Evolutionary conservation across 2,888 invertebrate genomes (phyloP).

Genomic region (Protula sp.): DNA sequence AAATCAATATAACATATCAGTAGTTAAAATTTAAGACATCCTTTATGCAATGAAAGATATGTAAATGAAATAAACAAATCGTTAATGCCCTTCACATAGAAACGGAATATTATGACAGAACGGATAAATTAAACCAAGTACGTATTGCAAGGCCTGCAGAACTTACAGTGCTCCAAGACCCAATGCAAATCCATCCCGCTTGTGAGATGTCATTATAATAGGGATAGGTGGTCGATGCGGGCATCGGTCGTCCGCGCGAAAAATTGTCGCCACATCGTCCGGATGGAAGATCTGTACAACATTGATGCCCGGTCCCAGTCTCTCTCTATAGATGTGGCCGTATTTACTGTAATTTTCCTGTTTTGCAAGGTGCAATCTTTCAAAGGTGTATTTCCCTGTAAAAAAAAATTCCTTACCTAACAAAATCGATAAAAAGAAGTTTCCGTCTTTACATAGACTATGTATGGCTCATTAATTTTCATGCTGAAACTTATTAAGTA

Average conservation of each 20-base stretch:
- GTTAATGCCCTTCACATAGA: too few relatives aligned
- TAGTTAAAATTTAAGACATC: too few relatives aligned
- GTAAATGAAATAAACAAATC: too few relatives aligned
- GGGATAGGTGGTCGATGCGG: slow-evolving; percentile 25
- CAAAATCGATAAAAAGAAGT: too few relatives aligned
- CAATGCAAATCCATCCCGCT: slow-evolving; percentile 17
- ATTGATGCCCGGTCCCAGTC: slow-evolving; percentile 39
- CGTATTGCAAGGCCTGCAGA: too few relatives aligned
- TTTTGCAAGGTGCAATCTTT: slow-evolving; percentile 19
- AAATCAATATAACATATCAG: too few relatives aligned
- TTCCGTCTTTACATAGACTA: too few relatives aligned
- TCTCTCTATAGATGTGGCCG: slow-evolving; percentile 32
- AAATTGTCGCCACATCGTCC: slow-evolving; percentile 27
- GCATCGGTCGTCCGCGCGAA: slow-evolving; percentile 27
- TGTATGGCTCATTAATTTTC: not conserved
- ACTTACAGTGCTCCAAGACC: slow-evolving; percentile 26
- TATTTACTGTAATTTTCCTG: slow-evolving; percentile 18
- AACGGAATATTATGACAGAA: too few relatives aligned
- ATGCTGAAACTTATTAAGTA: not conserved
- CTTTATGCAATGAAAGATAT: too few relatives aligned
- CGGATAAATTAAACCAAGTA: too few relatives aligned
- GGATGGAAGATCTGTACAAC: slow-evolving; percentile 24
- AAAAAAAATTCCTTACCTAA: not conserved
- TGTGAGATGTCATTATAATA: slow-evolving; percentile 13
- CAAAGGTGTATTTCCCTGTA: slow-evolving; percentile 19